These are phyloP conservation scores for Sylvia borin DNA, from an alignment of 2,797 vertebrate genomes.

Conservation along the genomic window DNA sequence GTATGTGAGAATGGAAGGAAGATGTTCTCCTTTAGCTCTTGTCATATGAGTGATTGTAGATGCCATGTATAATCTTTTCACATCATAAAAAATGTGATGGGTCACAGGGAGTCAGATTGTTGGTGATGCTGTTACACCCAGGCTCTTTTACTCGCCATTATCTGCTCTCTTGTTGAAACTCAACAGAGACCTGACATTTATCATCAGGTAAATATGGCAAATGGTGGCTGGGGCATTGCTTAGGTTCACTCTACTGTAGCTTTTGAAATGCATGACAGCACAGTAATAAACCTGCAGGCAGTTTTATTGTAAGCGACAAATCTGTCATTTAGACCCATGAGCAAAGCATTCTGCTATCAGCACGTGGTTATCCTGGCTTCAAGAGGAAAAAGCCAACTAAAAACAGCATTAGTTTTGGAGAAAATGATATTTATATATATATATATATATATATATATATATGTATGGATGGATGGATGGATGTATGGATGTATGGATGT, in stretches of 20 bases:
- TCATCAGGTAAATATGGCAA: slow-evolving; percentile 35
- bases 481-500: not conserved
- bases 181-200: slow-evolving; percentile 15
- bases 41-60: not conserved
- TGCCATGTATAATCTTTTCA: not conserved
- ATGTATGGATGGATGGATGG: too few species aligned
- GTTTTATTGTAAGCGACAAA: slow-evolving; percentile 22
- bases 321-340: not conserved
- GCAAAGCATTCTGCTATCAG: not conserved
- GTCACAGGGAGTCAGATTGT: not conserved
- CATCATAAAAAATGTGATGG: not conserved
- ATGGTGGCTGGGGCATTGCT: not conserved
- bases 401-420: not conserved
- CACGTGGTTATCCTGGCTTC: not conserved
- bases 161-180: not conserved
- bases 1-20: not conserved
- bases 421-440: not conserved
- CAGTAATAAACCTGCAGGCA: slow-evolving; percentile 21
- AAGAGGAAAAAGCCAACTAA: not conserved
- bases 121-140: not conserved
- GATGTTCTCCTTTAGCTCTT: not conserved
- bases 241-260: not conserved
- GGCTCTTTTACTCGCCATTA: not conserved
- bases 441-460: not conserved
- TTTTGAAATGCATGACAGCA: slow-evolving; percentile 39